Percentiles rank a stretch among this genome's conserved stretches.
Conservation (phyloP, 1,140 invertebrate genomes). For the Mizuhopecten yessoensis region DNA sequence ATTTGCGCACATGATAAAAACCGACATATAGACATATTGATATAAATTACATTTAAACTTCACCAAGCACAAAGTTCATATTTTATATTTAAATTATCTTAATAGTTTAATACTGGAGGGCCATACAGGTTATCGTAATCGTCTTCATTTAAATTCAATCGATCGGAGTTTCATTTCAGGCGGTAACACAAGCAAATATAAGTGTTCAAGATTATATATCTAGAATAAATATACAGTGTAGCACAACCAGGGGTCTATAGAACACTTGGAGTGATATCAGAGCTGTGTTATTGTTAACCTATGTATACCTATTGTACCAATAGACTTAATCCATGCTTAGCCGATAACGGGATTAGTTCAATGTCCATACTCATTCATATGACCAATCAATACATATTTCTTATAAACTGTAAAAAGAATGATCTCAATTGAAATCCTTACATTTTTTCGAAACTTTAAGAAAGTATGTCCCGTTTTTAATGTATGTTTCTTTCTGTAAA, state of each 20-base stretch:
- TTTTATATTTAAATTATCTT: not conserved
- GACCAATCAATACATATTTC: too few species aligned
- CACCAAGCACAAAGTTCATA: not conserved
- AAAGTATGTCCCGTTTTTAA: too few species aligned
- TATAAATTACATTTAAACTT: constrained; percentile 22
- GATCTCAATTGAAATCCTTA: too few species aligned
- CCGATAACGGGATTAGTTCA: not conserved
- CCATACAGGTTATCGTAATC: not conserved
- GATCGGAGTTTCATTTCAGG: not conserved
- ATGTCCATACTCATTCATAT: not conserved
- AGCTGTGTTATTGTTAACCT: not conserved
- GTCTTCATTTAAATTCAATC: constrained; percentile 2
- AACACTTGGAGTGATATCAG: not conserved
- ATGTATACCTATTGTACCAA: not conserved
- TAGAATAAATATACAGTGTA: not conserved
- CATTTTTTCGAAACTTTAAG: too few species aligned
- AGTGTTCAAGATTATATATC: not conserved
- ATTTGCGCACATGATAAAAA: constrained; percentile 29
- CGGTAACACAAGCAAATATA: not conserved
- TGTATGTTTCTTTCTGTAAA: not conserved
- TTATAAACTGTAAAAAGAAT: too few species aligned
- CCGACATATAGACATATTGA: not conserved
- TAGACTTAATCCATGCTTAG: not conserved
- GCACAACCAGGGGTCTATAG: not conserved
- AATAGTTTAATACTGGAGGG: not conserved